These are phyloP conservation scores for Ferdinandea cuprea DNA, from an alignment of 2,888 invertebrate genomes.

Conservation along the genomic window DNA sequence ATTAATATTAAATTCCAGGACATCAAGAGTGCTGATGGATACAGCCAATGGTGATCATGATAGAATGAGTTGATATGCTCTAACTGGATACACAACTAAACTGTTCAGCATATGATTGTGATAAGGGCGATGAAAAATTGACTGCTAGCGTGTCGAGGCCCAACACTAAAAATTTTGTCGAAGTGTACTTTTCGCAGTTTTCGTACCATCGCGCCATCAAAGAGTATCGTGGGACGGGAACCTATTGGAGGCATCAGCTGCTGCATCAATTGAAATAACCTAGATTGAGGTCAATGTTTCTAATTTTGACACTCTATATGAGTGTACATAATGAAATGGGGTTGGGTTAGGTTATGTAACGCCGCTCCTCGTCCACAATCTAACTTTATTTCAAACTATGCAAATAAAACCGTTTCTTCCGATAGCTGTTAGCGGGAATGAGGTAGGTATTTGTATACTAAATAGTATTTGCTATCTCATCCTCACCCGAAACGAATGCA, in stretches of 20 bases:
- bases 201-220: not conserved
- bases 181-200: conserved; percentile 32
- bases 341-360: not conserved
- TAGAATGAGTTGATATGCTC: conserved; percentile 35
- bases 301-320: conserved; percentile 11
- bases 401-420: conserved; percentile 21
- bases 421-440: not conserved
- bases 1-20: conserved; percentile 63
- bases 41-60: conserved; percentile 43
- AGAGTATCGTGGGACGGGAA: not conserved
- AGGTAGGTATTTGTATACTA: not conserved
- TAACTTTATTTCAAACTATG: not conserved
- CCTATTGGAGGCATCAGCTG: conserved; percentile 52
- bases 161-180: conserved; percentile 23
- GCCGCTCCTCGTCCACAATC: conserved; percentile 1
- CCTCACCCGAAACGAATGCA: conserved; percentile 27
- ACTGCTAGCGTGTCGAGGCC: conserved; percentile 26
- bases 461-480: conserved; percentile 3
- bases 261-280: conserved; percentile 47
- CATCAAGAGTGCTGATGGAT: conserved; percentile 26
- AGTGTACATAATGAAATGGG: not conserved
- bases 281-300: conserved; percentile 38
- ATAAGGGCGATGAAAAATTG: conserved; percentile 36
- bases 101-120: conserved; percentile 11
- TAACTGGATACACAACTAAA: conserved; percentile 1